A percentile compares a stretch with the other conserved stretches of the same genome.
Evolutionary conservation across 2,113 vertebrate genomes (phyloP).

Genomic region (Ascaphus truei): DNA sequence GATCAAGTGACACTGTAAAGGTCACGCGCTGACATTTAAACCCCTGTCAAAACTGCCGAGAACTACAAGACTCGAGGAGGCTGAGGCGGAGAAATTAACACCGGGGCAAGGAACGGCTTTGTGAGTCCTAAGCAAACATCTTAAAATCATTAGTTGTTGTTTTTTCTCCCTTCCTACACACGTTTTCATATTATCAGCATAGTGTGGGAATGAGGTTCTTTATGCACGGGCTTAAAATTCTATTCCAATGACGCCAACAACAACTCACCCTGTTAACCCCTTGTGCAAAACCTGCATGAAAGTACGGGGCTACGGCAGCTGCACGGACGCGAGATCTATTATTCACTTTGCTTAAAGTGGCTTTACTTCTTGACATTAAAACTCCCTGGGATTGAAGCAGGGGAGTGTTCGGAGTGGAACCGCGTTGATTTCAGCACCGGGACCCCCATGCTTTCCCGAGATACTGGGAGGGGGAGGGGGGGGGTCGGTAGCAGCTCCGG

Average conservation of each 20-base stretch:
- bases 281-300: neutral
- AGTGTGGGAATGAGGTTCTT: neutral
- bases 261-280: neutral
- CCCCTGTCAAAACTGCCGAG: neutral
- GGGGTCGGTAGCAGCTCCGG: too few relatives aligned
- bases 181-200: neutral
- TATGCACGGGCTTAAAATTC: neutral
- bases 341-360: too few relatives aligned
- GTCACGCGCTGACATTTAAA: constrained; percentile 25
- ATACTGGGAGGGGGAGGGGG: too few relatives aligned
- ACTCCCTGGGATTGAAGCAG: too few relatives aligned
- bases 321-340: too few relatives aligned
- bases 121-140: neutral
- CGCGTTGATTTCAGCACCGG: too few relatives aligned
- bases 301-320: too few relatives aligned
- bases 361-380: too few relatives aligned
- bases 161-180: neutral
- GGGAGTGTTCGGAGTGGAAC: too few relatives aligned
- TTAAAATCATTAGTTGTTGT: neutral
- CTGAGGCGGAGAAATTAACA: neutral
- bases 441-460: too few relatives aligned
- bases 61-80: too few relatives aligned
- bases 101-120: neutral
- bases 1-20: constrained; percentile 8
- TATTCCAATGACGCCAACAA: neutral